A percentile compares a stretch with the other conserved stretches of the same genome.
These are phyloP conservation scores for Drosophila jambulina DNA, from an alignment of 1,140 invertebrate species.

Conservation along the genomic window DNA sequence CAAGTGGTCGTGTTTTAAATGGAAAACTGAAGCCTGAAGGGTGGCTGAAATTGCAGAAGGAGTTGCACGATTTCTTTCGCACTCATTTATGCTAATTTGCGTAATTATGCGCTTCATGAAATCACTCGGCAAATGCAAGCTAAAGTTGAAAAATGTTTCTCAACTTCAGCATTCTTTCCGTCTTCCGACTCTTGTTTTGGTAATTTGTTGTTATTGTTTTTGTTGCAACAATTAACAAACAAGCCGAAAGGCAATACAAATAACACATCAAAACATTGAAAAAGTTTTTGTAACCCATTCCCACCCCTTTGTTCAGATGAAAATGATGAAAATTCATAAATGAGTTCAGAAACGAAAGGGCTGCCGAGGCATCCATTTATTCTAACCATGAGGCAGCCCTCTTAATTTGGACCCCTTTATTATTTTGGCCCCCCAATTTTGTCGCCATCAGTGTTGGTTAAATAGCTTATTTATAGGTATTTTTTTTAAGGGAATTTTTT, in stretches of 20 bases:
- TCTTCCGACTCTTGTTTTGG: slow-evolving; percentile 20
- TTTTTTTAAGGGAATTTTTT: not conserved
- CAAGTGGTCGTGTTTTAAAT: slow-evolving; percentile 4
- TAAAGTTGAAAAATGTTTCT: slow-evolving; percentile 61
- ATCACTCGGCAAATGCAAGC: slow-evolving; percentile 75
- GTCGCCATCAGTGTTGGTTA: not conserved
- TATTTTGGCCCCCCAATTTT: not conserved
- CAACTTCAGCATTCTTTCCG: slow-evolving; percentile 30
- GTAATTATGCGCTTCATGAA: slow-evolving; percentile 84
- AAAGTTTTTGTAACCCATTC: slow-evolving; percentile 56
- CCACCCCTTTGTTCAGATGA: slow-evolving; percentile 12
- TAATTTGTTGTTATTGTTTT: slow-evolving; percentile 30
- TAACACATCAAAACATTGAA: slow-evolving; percentile 81
- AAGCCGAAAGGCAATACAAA: slow-evolving; percentile 77
- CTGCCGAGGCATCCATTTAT: slow-evolving; percentile 6
- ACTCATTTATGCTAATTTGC: slow-evolving; percentile 84
- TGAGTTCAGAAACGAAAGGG: slow-evolving; percentile 50
- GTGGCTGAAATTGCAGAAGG: not conserved
- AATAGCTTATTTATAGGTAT: not conserved
- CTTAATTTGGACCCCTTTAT: not conserved
- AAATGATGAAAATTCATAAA: slow-evolving; percentile 76
- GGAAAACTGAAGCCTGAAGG: not conserved
- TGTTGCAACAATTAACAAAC: slow-evolving; percentile 80
- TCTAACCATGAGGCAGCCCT: not conserved
- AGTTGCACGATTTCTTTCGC: slow-evolving; percentile 43